phyloP scores from a whole-genome alignment of 2,113 vertebrate genomes.

The Boulengeromyrus knoepffleri region DNA sequence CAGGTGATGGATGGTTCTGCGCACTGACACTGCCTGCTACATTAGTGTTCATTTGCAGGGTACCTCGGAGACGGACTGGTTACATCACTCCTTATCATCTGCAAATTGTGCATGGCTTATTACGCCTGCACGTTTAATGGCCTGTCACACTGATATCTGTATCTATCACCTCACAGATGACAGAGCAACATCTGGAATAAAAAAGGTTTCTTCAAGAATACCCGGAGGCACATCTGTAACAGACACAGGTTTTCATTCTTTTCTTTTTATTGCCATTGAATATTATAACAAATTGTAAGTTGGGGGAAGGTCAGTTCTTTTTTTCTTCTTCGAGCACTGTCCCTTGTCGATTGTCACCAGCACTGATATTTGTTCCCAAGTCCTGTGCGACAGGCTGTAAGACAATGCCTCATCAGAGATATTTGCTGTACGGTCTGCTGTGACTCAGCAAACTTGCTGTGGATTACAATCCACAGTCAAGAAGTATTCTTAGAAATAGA shows the following conservation, averaged over 20 bases:
- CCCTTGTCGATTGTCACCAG: not conserved
- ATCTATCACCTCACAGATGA: not conserved
- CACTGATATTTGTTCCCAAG: not conserved
- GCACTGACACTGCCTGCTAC: not conserved
- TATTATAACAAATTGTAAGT: not conserved
- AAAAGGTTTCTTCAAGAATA: not conserved
- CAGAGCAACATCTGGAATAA: not conserved
- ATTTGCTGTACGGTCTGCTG: not conserved
- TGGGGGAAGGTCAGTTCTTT: not conserved
- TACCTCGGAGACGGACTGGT: not conserved
- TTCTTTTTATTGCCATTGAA: not conserved
- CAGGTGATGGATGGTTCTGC: not conserved
- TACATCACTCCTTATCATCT: not conserved
- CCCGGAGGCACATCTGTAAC: not conserved
- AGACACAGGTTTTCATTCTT: not conserved
- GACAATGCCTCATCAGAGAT: not conserved
- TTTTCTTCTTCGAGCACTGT: not conserved
- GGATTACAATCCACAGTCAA: not conserved
- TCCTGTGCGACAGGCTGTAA: not conserved
- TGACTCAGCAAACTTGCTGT: not conserved
- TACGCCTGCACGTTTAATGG: not conserved
- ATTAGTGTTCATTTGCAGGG: not conserved
- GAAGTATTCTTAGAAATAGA: not conserved
- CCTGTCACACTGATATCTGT: not conserved
- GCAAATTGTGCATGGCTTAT: not conserved